These are phyloP conservation scores for Odiellus spinosus DNA, from an alignment of 2,888 invertebrate species.

Conservation along the genomic window DNA sequence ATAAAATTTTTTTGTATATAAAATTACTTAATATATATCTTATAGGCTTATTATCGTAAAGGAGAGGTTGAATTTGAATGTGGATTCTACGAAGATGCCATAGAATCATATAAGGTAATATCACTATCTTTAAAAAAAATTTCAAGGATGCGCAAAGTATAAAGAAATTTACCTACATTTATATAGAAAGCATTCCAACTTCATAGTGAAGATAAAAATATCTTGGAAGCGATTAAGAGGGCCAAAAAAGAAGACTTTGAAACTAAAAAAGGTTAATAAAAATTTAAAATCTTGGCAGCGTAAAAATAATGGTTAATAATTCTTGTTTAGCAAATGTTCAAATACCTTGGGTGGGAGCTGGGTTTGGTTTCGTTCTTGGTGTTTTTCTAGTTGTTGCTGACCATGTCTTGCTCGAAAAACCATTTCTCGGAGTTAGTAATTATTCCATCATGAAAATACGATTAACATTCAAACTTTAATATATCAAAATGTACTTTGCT, in stretches of 20 bases:
- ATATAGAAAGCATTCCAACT: constrained; percentile 41
- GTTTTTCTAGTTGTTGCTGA: constrained; percentile 52
- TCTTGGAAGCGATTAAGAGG: constrained; percentile 42
- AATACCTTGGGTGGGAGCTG: constrained; percentile 57
- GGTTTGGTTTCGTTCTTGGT: constrained; percentile 51
- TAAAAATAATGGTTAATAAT: too few relatives aligned
- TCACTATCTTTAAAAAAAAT: neutral
- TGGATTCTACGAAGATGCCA: constrained; percentile 38
- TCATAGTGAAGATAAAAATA: constrained; percentile 45
- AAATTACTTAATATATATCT: neutral
- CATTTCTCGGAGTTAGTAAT: constrained; percentile 3
- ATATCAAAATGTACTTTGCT: too few relatives aligned
- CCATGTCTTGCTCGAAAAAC: constrained; percentile 31
- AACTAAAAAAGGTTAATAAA: neutral
- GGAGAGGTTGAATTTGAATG: constrained; percentile 48
- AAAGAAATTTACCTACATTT: neutral
- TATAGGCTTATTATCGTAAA: constrained; percentile 51
- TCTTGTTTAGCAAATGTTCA: constrained; percentile 44
- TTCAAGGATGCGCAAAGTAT: too few relatives aligned
- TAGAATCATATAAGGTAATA: constrained; percentile 40
- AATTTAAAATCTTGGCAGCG: too few relatives aligned
- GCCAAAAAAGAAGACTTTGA: neutral
- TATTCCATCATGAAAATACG: too few relatives aligned
- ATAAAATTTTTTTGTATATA: constrained; percentile 3
- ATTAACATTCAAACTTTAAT: too few relatives aligned